Evolutionary conservation across 2,888 invertebrate species (phyloP).

Genomic region (Andrena chrysosceles): DNA sequence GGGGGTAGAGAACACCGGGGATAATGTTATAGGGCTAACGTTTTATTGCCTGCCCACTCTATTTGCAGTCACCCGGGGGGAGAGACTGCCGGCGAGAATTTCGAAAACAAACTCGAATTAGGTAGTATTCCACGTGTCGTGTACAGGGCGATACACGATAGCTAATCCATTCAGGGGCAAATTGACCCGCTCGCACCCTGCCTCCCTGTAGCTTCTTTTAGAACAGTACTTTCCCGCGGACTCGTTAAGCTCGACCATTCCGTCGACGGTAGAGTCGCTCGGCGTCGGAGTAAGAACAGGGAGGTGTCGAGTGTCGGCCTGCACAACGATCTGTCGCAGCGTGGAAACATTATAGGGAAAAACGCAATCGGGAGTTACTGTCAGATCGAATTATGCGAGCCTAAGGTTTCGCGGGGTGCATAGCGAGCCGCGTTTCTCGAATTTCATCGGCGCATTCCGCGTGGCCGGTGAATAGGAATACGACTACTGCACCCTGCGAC

Average conservation of each 20-base stretch:
- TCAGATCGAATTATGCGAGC: constrained; percentile 82
- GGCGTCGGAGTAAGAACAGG: constrained; percentile 37
- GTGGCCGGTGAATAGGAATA: constrained; percentile 72
- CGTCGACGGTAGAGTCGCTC: neutral
- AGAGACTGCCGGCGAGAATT: constrained; percentile 60
- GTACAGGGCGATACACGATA: neutral
- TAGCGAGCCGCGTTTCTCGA: constrained; percentile 78
- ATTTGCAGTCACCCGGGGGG: constrained; percentile 68
- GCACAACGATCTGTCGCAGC: constrained; percentile 63
- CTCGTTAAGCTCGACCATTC: neutral
- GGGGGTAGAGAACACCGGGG: constrained; percentile 73
- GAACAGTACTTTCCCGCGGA: neutral
- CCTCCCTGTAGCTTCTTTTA: no score
- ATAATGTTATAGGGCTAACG: constrained; percentile 77
- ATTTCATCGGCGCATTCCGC: constrained; percentile 80
- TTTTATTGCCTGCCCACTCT: constrained; percentile 76
- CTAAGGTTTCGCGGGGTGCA: constrained; percentile 78
- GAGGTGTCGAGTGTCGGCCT: constrained; percentile 67
- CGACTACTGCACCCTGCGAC: constrained; percentile 43
- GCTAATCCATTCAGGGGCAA: no score
- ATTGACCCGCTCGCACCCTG: no score
- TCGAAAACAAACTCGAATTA: constrained; percentile 66
- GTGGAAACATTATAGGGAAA: constrained; percentile 80
- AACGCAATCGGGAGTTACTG: constrained; percentile 75
- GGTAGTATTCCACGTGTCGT: constrained; percentile 8